phyloP scores from a whole-genome alignment of 2,797 vertebrate species.

The Dermochelys coriacea region DNA sequence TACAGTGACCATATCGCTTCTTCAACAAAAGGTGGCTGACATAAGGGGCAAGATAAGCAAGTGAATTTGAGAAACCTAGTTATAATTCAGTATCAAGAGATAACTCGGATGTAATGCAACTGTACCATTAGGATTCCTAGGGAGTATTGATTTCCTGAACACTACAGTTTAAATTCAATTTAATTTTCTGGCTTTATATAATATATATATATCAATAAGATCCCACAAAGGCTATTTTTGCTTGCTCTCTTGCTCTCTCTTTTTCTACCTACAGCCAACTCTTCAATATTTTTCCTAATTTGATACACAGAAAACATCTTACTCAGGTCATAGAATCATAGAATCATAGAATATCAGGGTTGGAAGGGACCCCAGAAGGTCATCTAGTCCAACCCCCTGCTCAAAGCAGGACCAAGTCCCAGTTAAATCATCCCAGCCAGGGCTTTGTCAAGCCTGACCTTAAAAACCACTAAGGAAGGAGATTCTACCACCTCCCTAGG shows the following conservation, averaged over 20 bases:
- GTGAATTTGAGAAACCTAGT: not conserved
- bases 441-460: too few species aligned
- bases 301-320: conserved; percentile 16
- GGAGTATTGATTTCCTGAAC: conserved; percentile 42
- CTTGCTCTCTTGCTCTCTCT: not conserved
- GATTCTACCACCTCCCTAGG: too few species aligned
- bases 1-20: not conserved
- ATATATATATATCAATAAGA: not conserved
- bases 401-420: too few species aligned
- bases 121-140: conserved; percentile 16
- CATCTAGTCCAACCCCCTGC: too few species aligned
- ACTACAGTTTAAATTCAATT: conserved; percentile 18
- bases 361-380: too few species aligned
- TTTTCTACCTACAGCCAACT: conserved; percentile 29
- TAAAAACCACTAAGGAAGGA: too few species aligned
- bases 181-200: conserved; percentile 17
- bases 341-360: too few species aligned
- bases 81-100: conserved; percentile 28
- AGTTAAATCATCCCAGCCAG: too few species aligned
- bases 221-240: conserved; percentile 34
- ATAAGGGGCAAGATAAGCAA: conserved; percentile 17
- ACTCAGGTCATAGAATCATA: too few species aligned
- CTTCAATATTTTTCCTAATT: conserved; percentile 28
- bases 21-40: not conserved
- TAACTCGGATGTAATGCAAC: conserved; percentile 41